Conservation (phyloP, 2,113 vertebrate species). For the Neoarius graeffei region DNA sequence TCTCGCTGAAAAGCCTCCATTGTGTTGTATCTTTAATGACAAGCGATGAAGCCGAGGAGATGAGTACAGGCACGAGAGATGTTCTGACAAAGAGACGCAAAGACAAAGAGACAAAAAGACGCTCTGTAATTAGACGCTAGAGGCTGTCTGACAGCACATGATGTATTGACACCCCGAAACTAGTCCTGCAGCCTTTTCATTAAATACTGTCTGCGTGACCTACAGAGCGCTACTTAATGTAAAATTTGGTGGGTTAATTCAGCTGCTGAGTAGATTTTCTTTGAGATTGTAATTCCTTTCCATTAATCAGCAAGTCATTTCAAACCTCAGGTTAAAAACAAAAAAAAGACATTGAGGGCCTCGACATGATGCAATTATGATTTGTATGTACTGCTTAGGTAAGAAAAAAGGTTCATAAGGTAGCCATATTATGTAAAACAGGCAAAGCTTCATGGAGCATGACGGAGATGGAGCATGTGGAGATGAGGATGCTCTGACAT, state of each 20-base stretch:
- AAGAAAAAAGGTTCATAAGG: background rate
- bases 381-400: background rate
- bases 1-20: slow-evolving; percentile 44
- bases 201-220: slow-evolving; percentile 26
- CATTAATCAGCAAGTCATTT: slow-evolving; percentile 30
- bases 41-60: slow-evolving; percentile 43
- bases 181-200: slow-evolving; percentile 31
- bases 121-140: slow-evolving; percentile 53
- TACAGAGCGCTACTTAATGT: slow-evolving; percentile 28
- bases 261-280: slow-evolving; percentile 2
- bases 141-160: slow-evolving; percentile 46
- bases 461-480: background rate
- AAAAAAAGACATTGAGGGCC: background rate
- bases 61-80: slow-evolving; percentile 25
- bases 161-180: slow-evolving; percentile 46
- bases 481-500: background rate
- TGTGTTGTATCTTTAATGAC: slow-evolving; percentile 52
- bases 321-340: background rate
- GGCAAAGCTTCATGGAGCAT: background rate
- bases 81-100: slow-evolving; percentile 28
- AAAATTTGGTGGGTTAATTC: slow-evolving; percentile 6
- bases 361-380: background rate
- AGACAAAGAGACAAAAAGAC: slow-evolving; percentile 46
- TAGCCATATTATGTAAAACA: background rate
- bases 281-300: slow-evolving; percentile 4